Evolutionary conservation across 2,113 vertebrate genomes (phyloP).

Genomic region (Dunckerocampus dactyliophorus): DNA sequence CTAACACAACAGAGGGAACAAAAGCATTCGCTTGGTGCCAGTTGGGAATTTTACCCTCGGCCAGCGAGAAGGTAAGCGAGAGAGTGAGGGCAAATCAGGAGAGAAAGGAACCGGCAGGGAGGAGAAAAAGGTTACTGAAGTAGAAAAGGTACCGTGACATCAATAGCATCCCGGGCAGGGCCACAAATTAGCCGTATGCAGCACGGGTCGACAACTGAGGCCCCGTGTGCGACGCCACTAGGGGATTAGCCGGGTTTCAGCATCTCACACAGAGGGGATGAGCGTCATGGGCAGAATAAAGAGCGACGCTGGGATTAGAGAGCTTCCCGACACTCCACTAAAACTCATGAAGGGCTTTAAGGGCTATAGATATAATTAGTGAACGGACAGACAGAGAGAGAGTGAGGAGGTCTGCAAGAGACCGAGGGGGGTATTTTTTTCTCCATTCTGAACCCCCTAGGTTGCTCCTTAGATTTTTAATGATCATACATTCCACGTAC

Average conservation of each 20-base stretch:
- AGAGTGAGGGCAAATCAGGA: slow-evolving; percentile 13
- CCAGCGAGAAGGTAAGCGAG: slow-evolving; percentile 18
- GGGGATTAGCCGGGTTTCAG: slow-evolving; percentile 63
- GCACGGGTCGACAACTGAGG: slow-evolving; percentile 57
- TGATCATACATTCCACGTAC: slow-evolving; percentile 40
- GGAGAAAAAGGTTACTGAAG: slow-evolving; percentile 48
- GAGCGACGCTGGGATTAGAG: slow-evolving; percentile 61
- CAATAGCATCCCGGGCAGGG: slow-evolving; percentile 63
- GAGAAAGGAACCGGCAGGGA: slow-evolving; percentile 29
- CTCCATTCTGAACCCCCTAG: slow-evolving; percentile 13
- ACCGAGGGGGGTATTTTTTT: slow-evolving; percentile 24
- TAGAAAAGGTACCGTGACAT: slow-evolving; percentile 47
- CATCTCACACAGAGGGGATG: slow-evolving; percentile 64
- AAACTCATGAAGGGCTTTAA: slow-evolving; percentile 62
- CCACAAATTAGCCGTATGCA: slow-evolving; percentile 60
- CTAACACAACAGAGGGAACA: slow-evolving; percentile 48
- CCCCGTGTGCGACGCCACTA: slow-evolving; percentile 41
- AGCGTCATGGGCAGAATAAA: slow-evolving; percentile 64
- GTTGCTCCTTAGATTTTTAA: slow-evolving; percentile 34
- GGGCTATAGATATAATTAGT: slow-evolving; percentile 61
- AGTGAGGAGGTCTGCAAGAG: slow-evolving; percentile 7
- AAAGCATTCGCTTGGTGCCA: slow-evolving; percentile 44
- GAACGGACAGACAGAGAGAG: slow-evolving; percentile 40
- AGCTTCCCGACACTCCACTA: slow-evolving; percentile 59
- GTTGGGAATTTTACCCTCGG: slow-evolving; percentile 49